Conservation (phyloP, 2,888 invertebrate genomes). For the Apodemia mormo region DNA sequence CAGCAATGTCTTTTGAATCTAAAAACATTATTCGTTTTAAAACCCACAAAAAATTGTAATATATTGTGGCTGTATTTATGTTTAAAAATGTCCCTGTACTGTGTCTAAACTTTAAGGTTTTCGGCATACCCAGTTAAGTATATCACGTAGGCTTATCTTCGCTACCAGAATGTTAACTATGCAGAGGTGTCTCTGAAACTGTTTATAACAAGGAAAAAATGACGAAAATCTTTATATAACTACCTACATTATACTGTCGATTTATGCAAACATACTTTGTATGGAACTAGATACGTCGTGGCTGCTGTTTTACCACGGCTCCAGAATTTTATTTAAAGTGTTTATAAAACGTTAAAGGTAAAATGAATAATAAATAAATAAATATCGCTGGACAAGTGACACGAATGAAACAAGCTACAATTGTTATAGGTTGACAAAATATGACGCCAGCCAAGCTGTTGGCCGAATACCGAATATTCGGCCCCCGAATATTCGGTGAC, state of each 20-base stretch:
- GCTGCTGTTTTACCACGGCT: conserved; percentile 5
- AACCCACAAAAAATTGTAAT: background rate
- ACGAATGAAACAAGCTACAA: no score
- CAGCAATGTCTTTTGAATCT: no score
- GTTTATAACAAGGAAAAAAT: conserved; percentile 61
- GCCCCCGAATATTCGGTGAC: no score
- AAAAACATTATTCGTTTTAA: background rate
- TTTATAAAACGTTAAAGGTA: no score
- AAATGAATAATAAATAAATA: no score
- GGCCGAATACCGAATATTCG: no score
- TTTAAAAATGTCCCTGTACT: conserved; percentile 18
- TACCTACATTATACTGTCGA: conserved; percentile 60
- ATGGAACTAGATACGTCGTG: background rate
- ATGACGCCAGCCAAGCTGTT: no score
- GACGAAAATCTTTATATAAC: conserved; percentile 47
- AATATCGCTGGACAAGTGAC: no score
- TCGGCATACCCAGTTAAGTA: conserved; percentile 71
- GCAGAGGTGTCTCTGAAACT: conserved; percentile 64
- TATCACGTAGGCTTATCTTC: conserved; percentile 71
- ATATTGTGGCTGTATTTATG: background rate
- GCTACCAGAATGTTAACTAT: conserved; percentile 73
- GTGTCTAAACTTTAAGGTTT: conserved; percentile 19
- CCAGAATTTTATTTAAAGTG: background rate
- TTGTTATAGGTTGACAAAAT: no score
- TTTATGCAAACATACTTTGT: conserved; percentile 54